Evolutionary conservation across 2,113 vertebrate species (phyloP).

Genomic region (Dissostichus mawsoni): DNA sequence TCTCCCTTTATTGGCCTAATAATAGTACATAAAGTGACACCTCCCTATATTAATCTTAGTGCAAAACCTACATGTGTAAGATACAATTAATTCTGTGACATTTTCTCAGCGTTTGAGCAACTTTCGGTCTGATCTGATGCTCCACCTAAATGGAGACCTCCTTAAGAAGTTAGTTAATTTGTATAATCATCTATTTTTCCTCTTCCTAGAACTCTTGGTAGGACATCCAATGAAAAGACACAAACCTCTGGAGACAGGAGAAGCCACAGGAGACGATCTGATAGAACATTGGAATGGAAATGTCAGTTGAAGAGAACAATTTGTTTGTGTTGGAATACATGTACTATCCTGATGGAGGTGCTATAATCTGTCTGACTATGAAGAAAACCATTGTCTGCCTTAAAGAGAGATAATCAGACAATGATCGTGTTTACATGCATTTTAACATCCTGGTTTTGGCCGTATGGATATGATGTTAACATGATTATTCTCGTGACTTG

Average conservation of each 20-base stretch:
- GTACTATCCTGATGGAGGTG: not conserved
- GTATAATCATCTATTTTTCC: not conserved
- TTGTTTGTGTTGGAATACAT: not conserved
- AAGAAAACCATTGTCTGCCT: not conserved
- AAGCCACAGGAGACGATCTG: slow-evolving; percentile 6
- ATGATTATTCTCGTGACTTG: not conserved
- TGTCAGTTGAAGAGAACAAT: not conserved
- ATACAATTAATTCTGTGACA: not conserved
- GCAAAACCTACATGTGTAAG: not conserved
- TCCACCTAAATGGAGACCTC: not conserved
- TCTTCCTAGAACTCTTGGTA: slow-evolving; percentile 36
- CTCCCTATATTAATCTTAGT: not conserved
- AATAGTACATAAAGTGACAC: not conserved
- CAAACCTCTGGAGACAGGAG: not conserved
- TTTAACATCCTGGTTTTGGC: not conserved
- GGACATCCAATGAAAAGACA: slow-evolving; percentile 24
- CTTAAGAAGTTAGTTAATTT: not conserved
- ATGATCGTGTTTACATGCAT: not conserved
- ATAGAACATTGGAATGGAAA: not conserved
- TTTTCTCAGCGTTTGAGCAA: not conserved
- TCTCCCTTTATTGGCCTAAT: not conserved
- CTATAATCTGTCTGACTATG: not conserved
- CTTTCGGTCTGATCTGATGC: not conserved
- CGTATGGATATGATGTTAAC: not conserved
- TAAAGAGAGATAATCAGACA: not conserved